Evolutionary conservation across 2,888 invertebrate genomes (phyloP).

Genomic region (Girardia tigrina): DNA sequence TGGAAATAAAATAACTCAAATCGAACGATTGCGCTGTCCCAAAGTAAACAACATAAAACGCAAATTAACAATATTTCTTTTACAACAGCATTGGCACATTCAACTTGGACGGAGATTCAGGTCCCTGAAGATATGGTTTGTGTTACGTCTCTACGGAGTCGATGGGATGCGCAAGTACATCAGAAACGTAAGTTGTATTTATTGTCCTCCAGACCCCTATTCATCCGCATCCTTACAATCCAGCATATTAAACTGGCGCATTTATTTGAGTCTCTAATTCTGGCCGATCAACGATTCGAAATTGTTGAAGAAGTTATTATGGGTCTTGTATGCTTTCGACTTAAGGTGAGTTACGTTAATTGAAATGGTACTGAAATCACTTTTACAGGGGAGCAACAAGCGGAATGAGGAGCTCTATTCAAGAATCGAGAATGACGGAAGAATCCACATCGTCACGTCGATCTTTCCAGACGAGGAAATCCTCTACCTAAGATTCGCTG

Average conservation of each 20-base stretch:
- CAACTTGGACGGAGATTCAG: conserved; percentile 72
- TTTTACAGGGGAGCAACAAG: conserved; percentile 28
- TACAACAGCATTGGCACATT: conserved; percentile 79
- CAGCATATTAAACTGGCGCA: conserved; percentile 39
- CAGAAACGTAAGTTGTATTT: conserved; percentile 55
- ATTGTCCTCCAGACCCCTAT: too few species aligned
- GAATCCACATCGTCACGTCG: conserved; percentile 80
- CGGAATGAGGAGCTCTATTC: conserved; percentile 63
- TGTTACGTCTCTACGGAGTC: conserved; percentile 66
- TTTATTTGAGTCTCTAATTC: conserved; percentile 32
- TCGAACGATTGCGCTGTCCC: too few species aligned
- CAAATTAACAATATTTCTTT: too few species aligned
- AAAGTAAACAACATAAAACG: too few species aligned
- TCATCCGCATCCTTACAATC: not conserved
- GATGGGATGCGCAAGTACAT: conserved; percentile 65
- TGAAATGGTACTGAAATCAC: not conserved
- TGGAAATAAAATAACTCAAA: too few species aligned
- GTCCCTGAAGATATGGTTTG: conserved; percentile 82
- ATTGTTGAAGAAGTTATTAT: conserved; percentile 46
- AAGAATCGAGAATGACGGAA: conserved; percentile 70
- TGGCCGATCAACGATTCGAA: conserved; percentile 34
- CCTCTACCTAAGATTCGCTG: conserved; percentile 73
- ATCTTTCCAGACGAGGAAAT: conserved; percentile 61
- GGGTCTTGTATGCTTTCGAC: conserved; percentile 51
- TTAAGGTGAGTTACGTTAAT: conserved; percentile 57